These are phyloP conservation scores for Paramormyrops kingsleyae DNA, from an alignment of 2,113 vertebrate genomes.

Conservation along the genomic window DNA sequence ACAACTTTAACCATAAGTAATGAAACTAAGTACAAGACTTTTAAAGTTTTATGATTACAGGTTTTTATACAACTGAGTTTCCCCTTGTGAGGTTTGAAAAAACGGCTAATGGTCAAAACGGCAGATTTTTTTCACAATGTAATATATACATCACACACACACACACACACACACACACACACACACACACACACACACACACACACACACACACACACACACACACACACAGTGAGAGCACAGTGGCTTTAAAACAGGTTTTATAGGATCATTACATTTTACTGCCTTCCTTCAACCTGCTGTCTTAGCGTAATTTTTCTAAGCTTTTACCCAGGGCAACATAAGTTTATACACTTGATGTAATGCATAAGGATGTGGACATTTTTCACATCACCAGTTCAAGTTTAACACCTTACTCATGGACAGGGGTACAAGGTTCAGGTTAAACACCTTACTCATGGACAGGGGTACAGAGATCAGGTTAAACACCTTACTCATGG, in stretches of 20 bases:
- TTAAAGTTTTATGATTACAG: not conserved
- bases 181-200: not conserved
- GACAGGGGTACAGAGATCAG: too few species aligned
- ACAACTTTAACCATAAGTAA: not conserved
- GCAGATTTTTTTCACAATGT: not conserved
- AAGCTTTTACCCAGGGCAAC: not conserved
- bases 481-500: not conserved
- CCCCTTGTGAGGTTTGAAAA: not conserved
- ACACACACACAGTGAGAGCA: not conserved
- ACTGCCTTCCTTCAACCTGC: not conserved
- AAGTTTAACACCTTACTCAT: not conserved
- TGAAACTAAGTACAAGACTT: not conserved
- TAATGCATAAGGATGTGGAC: not conserved
- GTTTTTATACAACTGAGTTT: not conserved
- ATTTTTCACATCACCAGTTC: not conserved
- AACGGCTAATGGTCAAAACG: not conserved
- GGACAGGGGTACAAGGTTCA: not conserved
- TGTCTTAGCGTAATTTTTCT: not conserved
- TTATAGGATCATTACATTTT: not conserved
- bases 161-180: not conserved
- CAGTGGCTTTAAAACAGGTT: not conserved
- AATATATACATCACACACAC: not conserved
- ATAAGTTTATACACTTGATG: not conserved
- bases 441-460: too few species aligned
- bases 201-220: not conserved